A percentile compares a stretch with the other conserved stretches of the same genome.
Evolutionary conservation across 1,140 invertebrate genomes (phyloP).

Genomic region (Drosophila fuyamai): DNA sequence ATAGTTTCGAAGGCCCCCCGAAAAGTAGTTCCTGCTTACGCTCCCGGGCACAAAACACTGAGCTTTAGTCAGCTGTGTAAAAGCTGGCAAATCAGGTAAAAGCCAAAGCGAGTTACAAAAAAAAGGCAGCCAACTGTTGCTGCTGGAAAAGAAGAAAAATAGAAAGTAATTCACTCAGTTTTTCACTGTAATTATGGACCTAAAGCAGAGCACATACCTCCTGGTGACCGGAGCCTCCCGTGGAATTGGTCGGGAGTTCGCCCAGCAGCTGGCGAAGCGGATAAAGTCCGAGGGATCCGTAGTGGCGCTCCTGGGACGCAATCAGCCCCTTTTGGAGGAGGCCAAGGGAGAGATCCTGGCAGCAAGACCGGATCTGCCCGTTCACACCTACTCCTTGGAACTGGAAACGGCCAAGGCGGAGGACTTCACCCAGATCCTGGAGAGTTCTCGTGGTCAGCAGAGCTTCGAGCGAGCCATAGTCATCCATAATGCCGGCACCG

Average conservation of each 20-base stretch:
- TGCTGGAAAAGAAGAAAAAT: neutral
- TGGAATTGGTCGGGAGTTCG: constrained; percentile 93
- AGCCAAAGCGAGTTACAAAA: constrained; percentile 18
- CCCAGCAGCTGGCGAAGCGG: constrained; percentile 88
- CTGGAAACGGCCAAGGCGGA: constrained; percentile 84
- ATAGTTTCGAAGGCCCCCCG: neutral
- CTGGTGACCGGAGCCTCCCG: constrained; percentile 94
- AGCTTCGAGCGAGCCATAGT: constrained; percentile 89
- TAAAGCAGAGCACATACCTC: constrained; percentile 85
- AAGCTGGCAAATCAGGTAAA: constrained; percentile 34
- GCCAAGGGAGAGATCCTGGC: constrained; percentile 87
- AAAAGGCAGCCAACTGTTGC: constrained; percentile 37
- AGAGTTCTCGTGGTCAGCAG: constrained; percentile 13
- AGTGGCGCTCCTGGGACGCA: constrained; percentile 91
- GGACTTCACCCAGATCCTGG: constrained; percentile 61
- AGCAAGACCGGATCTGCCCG: constrained; percentile 83
- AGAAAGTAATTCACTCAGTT: constrained; percentile 25
- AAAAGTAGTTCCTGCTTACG: neutral
- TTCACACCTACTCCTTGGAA: constrained; percentile 87
- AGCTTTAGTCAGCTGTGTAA: constrained; percentile 43
- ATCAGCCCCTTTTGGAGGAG: constrained; percentile 87
- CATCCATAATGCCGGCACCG: constrained; percentile 95
- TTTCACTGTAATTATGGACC: constrained; percentile 45
- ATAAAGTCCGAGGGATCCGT: constrained; percentile 88
- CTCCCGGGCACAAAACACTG: constrained; percentile 1